Base-by-base conservation (phyloP, 1,140 invertebrate genomes). In the Drosophila tani region DNA sequence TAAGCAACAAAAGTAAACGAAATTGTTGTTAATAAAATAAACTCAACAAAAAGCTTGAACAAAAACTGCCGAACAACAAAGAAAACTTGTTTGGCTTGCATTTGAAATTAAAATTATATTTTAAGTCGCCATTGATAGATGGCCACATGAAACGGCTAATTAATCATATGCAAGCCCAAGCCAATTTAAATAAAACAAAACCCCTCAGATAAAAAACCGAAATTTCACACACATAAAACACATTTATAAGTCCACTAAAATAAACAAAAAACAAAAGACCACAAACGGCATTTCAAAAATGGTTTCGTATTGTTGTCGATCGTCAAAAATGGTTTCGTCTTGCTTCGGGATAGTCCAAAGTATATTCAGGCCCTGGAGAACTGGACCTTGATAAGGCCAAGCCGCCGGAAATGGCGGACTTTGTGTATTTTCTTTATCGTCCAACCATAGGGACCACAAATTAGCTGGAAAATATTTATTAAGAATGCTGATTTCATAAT, bases 111-210 rank as follows among this genome's bases (percentile, higher is more conserved):
- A 74, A 77, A 77, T 81, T 70, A 75, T 73, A 76, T 68, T 47
- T 58, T 81, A 79, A 84, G 71, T 71, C 68, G 40, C 56, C 45
- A 73, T 70, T 87, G 81, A 88, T 87, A 81, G 79, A 87, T 88
- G 83, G 73, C 80, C 60, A 88, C 73, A 88, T 47, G 73, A 78
- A 84, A 40, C 74, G 76, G 77, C 73, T 87, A 87, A 87, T 87
- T 87, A 87, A 87, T 87, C 83, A 87, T 90, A 87, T 87, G 77
- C 83, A 87, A 80, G 79, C 68, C 58, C 46, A 35, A n/a, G 56
- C 35, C 60, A 57, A 59, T 75, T 79, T 38, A 66, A 79, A 69
- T 47, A 56, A 64, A 69, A 55, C 43, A 74, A 60, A 82, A 15
- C 35, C 5, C 11, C 24, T 41, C 19, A 67, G 46, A 62, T 14